A percentile compares a stretch with the other conserved stretches of the same genome.
Conservation (phyloP, 2,797 vertebrate genomes). For the Arnoldichthys spilopterus region DNA sequence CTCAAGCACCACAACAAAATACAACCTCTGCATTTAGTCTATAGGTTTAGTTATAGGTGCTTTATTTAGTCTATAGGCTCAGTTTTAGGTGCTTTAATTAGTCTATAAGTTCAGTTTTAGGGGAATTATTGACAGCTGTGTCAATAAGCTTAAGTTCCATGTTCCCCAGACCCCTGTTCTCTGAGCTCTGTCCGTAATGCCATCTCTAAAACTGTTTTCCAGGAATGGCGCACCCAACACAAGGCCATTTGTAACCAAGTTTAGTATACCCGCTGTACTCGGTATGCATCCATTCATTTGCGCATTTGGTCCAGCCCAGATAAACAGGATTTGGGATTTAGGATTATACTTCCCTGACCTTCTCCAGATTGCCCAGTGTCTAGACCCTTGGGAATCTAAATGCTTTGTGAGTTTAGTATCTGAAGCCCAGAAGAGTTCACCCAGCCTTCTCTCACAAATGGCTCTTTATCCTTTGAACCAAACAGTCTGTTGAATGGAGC, state of each 20-base stretch:
- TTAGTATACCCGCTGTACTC: neutral
- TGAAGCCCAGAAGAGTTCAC: constrained; percentile 46
- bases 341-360: constrained; percentile 71
- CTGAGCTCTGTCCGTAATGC: constrained; percentile 18
- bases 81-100: no score
- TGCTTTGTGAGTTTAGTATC: constrained; percentile 41
- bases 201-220: constrained; percentile 31
- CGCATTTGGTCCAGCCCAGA: constrained; percentile 72
- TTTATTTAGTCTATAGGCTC: no score
- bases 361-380: constrained; percentile 56
- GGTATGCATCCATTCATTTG: constrained; percentile 58
- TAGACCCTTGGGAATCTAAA: constrained; percentile 48
- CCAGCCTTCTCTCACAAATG: constrained; percentile 23
- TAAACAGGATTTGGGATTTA: constrained; percentile 80
- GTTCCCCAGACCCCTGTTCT: neutral
- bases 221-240: neutral
- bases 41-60: no score
- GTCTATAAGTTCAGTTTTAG: neutral
- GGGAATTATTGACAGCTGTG: neutral
- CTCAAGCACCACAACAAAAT: no score
- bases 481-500: constrained; percentile 28
- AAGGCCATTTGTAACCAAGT: constrained; percentile 15
- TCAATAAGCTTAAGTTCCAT: neutral
- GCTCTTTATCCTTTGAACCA: constrained; percentile 46
- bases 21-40: no score